These are phyloP conservation scores for Merodon equestris DNA, from an alignment of 2,888 invertebrate species.

Conservation along the genomic window DNA sequence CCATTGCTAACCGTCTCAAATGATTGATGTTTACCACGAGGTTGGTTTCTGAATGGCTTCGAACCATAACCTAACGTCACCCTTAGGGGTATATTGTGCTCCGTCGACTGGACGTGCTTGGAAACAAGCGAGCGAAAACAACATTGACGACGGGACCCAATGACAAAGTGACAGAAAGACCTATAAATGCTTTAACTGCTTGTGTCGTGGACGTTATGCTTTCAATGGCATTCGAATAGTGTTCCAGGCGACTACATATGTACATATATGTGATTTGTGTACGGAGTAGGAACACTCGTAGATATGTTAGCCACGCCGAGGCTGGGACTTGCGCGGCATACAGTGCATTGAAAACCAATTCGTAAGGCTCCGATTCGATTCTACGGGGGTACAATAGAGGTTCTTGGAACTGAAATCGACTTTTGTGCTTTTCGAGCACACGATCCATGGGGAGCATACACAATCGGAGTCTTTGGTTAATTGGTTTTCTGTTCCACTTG, in stretches of 20 bases:
- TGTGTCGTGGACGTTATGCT: conserved; percentile 33
- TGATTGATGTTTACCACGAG: conserved; percentile 45
- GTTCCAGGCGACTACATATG: conserved; percentile 23
- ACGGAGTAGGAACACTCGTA: conserved; percentile 20
- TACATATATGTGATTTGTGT: conserved; percentile 46
- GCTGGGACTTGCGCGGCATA: background rate
- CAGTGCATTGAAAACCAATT: conserved; percentile 12
- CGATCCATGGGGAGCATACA: too few species aligned
- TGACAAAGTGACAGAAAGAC: conserved; percentile 35
- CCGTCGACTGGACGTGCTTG: conserved; percentile 19
- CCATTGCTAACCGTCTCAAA: conserved; percentile 15
- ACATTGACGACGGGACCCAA: conserved; percentile 1
- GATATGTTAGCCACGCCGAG: background rate
- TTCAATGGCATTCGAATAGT: conserved; percentile 48
- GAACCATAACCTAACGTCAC: conserved; percentile 42
- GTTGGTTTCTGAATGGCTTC: conserved; percentile 10
- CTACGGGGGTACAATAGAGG: too few species aligned
- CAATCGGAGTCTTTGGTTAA: too few species aligned
- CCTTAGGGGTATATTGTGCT: conserved; percentile 21
- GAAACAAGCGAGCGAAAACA: background rate
- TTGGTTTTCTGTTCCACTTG: too few species aligned
- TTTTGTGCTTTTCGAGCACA: too few species aligned
- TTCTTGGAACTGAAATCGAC: too few species aligned
- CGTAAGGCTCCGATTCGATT: conserved; percentile 1
- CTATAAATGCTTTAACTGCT: conserved; percentile 19